A percentile compares a stretch with the other conserved stretches of the same genome.
Evolutionary conservation across 2,797 vertebrate species (phyloP).

Genomic region (Hippopotamyrus pictus): DNA sequence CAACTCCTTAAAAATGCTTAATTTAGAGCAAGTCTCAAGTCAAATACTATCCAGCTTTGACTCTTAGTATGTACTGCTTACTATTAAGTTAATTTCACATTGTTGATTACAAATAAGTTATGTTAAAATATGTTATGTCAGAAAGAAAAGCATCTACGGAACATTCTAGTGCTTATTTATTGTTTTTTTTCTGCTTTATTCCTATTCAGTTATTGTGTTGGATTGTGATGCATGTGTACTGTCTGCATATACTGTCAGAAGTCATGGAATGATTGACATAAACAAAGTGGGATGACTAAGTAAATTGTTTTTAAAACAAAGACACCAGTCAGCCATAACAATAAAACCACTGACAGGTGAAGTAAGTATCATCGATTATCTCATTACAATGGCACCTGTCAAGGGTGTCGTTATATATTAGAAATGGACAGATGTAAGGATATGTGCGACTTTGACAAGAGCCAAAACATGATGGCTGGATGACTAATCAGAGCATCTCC

Average conservation of each 20-base stretch:
- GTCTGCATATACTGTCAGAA: neutral
- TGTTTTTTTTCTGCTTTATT: neutral
- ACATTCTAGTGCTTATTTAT: neutral
- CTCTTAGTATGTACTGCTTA: neutral
- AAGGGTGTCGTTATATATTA: neutral
- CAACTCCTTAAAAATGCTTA: neutral
- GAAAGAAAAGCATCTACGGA: neutral
- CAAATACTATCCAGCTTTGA: neutral
- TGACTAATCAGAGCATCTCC: neutral
- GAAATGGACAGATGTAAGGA: neutral
- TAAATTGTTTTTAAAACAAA: neutral
- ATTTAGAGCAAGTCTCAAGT: neutral
- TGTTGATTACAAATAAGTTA: neutral
- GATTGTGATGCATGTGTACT: neutral
- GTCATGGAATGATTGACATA: neutral
- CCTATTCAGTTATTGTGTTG: neutral
- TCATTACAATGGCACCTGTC: neutral
- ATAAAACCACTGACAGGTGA: neutral
- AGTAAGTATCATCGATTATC: neutral
- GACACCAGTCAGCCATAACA: neutral
- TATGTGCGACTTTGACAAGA: neutral
- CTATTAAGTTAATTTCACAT: neutral
- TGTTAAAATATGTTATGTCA: neutral
- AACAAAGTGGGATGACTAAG: neutral
- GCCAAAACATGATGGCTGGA: neutral